Evolutionary conservation across 1,140 invertebrate species (phyloP), one percentile per base, ranked within the genome.

Genomic region (Drosophila bipectinata): DNA sequence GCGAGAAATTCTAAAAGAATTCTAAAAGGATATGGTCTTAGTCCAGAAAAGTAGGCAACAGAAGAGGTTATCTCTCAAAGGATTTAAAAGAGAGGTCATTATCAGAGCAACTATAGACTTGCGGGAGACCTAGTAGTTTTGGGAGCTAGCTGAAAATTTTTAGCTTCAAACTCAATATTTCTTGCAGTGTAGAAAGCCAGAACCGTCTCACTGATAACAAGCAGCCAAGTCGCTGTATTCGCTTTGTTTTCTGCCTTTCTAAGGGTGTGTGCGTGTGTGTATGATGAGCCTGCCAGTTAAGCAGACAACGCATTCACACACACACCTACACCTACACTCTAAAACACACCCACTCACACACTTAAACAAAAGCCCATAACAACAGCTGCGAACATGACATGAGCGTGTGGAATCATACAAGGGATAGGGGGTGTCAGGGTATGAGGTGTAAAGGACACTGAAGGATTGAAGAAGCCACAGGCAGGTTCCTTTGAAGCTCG

Each of bases 331-430:
- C 41, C 6, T 2, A 18, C 41, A 44, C 41, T 14, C 39, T 2
- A 21, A 28, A 5, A 28, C 26, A 28, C 26, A 28, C 26, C 4
- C 6, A 7, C 26, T 5, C 41, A 44, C 41, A 44, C 41, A 18
- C 41, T 15, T 18, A 18, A 4, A 44, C 7, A 18, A 44, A 18
- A 44, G 41, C 41, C n/a, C 41, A 44, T 18, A 47, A 41, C 18
- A 34, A 58, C 51, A 51, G 52, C 44, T 68, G 66, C 39, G 32
- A 52, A 14, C 55, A 44, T 73, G 51, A 61, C 67, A 71, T 28
- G 26, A 32, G 61, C 28, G 9, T 47, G 44, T 24, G 44, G 44
- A 21, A 21, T 21, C 15, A 5, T 44, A 7, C n/a, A 7, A 8
- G 15, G 26, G 4, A 7, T 10, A n/a, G 8, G 8, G 9, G 44